Percentiles rank a stretch among this genome's conserved stretches.
These are phyloP conservation scores for Xestia ashworthii DNA, from an alignment of 2,888 invertebrate genomes.

Conservation along the genomic window DNA sequence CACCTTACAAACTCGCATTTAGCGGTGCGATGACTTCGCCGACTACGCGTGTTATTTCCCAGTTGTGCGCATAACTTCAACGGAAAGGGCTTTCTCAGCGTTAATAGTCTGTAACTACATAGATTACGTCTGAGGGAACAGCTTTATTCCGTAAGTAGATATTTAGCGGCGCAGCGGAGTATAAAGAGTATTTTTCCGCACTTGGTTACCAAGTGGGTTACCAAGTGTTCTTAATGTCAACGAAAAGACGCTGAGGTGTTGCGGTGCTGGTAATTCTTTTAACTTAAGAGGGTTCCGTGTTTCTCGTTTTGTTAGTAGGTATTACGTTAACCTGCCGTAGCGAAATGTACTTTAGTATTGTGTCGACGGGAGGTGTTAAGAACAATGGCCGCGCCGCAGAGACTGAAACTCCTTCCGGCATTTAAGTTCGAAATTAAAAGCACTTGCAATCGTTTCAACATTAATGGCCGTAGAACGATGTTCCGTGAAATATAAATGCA, in stretches of 20 bases:
- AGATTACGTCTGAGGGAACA: slow-evolving; percentile 44
- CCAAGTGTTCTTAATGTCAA: slow-evolving; percentile 73
- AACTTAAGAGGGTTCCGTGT: slow-evolving; percentile 73
- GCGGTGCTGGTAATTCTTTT: slow-evolving; percentile 74
- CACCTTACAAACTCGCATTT: slow-evolving; percentile 29
- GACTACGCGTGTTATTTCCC: slow-evolving; percentile 59
- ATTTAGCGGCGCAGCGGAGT: slow-evolving; percentile 44
- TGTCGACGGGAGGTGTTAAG: slow-evolving; percentile 35
- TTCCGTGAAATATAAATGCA: slow-evolving; percentile 34
- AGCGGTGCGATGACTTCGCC: slow-evolving; percentile 33
- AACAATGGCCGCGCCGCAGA: slow-evolving; percentile 54
- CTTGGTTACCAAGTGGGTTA: slow-evolving; percentile 64
- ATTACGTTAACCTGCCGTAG: slow-evolving; percentile 28
- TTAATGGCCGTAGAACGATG: slow-evolving; percentile 28
- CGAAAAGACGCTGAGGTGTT: slow-evolving; percentile 66
- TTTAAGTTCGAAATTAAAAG: slow-evolving; percentile 44
- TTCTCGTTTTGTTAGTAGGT: slow-evolving; percentile 58
- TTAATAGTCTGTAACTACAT: slow-evolving; percentile 60
- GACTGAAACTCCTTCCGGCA: slow-evolving; percentile 41
- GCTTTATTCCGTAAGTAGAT: slow-evolving; percentile 46
- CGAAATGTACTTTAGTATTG: slow-evolving; percentile 40
- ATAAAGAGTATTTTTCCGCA: slow-evolving; percentile 68
- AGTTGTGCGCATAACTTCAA: slow-evolving; percentile 52
- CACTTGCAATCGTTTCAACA: slow-evolving; percentile 32
- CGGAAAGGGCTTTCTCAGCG: slow-evolving; percentile 45